These are phyloP conservation scores for Plecotus auritus DNA, from an alignment of 2,113 vertebrate species.

Conservation along the genomic window DNA sequence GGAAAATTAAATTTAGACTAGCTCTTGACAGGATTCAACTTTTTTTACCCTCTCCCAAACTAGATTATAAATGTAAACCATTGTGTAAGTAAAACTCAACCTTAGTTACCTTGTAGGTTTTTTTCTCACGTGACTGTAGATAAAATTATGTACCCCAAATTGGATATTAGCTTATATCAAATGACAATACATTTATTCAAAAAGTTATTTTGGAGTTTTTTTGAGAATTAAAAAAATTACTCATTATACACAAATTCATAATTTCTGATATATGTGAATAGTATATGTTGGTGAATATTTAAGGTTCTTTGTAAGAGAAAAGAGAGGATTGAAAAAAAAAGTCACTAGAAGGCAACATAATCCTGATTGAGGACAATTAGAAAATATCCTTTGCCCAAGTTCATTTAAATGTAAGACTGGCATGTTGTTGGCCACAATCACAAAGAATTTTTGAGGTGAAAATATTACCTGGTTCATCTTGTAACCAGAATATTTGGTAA, in stretches of 20 bases:
- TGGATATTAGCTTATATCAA: constrained; percentile 1
- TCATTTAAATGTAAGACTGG: background rate
- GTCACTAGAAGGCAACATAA: background rate
- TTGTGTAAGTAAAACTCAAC: background rate
- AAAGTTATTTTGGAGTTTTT: background rate
- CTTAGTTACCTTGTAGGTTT: background rate
- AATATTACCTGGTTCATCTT: background rate
- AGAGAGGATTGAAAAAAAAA: background rate
- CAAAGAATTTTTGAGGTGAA: constrained; percentile 15
- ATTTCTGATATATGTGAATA: background rate
- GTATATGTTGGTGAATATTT: background rate
- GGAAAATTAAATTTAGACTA: constrained; percentile 21
- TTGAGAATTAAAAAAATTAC: background rate
- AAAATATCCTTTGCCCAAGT: background rate
- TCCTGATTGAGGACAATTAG: constrained; percentile 23
- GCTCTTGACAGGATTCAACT: background rate
- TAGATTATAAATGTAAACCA: background rate
- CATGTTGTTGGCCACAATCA: background rate
- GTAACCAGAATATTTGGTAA: constrained; percentile 24
- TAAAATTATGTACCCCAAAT: background rate
- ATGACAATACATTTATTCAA: background rate
- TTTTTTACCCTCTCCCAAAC: background rate
- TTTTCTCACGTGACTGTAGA: constrained; percentile 6
- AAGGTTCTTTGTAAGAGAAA: background rate
- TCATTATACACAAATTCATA: background rate